A percentile compares a stretch with the other conserved stretches of the same genome.
phyloP scores from a whole-genome alignment of 1,140 invertebrate species.

The Augochlora pura region DNA sequence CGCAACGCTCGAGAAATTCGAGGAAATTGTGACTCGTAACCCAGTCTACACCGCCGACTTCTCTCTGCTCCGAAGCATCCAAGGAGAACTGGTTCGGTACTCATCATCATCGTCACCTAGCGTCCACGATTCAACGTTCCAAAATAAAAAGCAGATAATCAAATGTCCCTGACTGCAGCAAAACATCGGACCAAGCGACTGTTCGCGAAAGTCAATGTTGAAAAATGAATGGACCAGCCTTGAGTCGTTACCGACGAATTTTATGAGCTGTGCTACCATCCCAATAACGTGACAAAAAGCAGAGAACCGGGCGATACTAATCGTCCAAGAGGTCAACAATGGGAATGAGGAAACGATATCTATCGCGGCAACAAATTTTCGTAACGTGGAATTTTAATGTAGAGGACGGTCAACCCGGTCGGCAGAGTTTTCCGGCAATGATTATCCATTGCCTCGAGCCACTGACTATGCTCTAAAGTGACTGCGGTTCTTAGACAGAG shows the following conservation, averaged over 20 bases:
- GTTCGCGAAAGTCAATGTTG: neutral
- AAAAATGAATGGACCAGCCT: neutral
- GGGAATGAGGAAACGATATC: neutral
- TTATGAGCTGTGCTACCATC: neutral
- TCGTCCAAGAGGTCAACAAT: neutral
- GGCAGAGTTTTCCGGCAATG: conserved; percentile 22
- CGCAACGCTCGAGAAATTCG: conserved; percentile 59
- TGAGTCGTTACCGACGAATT: neutral
- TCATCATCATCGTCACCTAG: conserved; percentile 46
- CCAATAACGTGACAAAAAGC: too few relatives aligned
- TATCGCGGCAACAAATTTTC: neutral
- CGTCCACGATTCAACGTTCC: conserved; percentile 5
- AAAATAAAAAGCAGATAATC: conserved; percentile 26
- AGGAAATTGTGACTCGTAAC: conserved; percentile 58
- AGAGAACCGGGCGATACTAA: too few relatives aligned
- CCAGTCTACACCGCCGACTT: conserved; percentile 14
- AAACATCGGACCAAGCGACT: neutral
- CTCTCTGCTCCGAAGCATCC: conserved; percentile 23
- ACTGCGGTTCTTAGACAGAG: conserved; percentile 40
- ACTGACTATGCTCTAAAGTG: conserved; percentile 8
- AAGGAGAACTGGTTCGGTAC: conserved; percentile 60
- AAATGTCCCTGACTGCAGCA: conserved; percentile 1
- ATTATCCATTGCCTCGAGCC: conserved; percentile 15
- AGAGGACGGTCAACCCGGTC: neutral
- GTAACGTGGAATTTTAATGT: neutral